Conservation (phyloP, 2,113 vertebrate genomes). For the Phyllostomus discolor region DNA sequence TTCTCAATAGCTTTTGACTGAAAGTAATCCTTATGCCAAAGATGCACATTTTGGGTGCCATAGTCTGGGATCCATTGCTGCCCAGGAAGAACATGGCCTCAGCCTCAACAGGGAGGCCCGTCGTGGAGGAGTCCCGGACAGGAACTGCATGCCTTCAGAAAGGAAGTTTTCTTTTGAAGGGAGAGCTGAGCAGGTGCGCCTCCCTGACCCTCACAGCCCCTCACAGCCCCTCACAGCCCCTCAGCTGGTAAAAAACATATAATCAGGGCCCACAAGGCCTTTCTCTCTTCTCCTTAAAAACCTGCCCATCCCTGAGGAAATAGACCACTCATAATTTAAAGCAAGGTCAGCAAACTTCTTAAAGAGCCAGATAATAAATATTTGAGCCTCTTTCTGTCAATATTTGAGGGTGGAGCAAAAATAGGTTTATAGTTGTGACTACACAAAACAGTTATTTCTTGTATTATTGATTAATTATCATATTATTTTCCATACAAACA, state of each 20-base stretch:
- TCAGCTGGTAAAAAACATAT: background rate
- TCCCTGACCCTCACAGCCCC: background rate
- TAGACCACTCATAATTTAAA: background rate
- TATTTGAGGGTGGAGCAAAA: background rate
- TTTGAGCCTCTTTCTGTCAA: background rate
- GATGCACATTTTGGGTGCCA: background rate
- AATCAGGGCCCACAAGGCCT: background rate
- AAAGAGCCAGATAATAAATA: background rate
- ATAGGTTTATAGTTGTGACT: no score
- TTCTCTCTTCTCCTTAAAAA: background rate
- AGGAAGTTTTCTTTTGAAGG: background rate
- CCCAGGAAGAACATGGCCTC: background rate
- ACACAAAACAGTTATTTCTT: no score
- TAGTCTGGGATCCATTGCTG: background rate
- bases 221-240: background rate
- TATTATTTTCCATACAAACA: no score
- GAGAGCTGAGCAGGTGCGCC: background rate
- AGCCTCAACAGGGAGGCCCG: background rate
- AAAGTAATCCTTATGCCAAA: background rate
- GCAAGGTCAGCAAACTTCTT: background rate
- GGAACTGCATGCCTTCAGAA: background rate
- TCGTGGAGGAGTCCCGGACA: background rate
- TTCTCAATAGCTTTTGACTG: background rate
- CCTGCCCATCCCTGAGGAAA: background rate
- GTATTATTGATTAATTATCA: no score